Conservation (phyloP, 1,140 invertebrate genomes). For the Orius laevigatus region DNA sequence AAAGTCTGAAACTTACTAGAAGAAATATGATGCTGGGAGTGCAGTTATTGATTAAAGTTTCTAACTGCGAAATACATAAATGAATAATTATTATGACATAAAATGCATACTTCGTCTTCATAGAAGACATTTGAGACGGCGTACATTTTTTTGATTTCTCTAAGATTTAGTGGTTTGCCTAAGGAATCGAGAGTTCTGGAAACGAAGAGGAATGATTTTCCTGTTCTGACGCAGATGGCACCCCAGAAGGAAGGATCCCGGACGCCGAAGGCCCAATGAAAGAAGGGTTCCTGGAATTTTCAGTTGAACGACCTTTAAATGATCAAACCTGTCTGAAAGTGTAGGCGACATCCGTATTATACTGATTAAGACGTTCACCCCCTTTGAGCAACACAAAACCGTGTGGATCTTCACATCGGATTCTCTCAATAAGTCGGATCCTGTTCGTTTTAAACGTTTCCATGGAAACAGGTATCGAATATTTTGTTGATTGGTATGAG, state of each 20-base stretch:
- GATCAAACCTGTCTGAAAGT: constrained; percentile 3
- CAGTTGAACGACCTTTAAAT: too few species aligned
- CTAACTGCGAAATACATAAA: too few species aligned
- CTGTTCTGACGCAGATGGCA: constrained; percentile 55
- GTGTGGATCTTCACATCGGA: background rate
- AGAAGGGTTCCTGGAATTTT: constrained; percentile 53
- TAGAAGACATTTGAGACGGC: constrained; percentile 68
- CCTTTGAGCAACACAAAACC: constrained; percentile 9
- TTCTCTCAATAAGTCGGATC: background rate
- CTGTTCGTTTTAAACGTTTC: constrained; percentile 4
- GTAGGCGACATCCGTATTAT: constrained; percentile 9
- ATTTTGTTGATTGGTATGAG: too few species aligned
- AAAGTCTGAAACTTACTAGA: too few species aligned
- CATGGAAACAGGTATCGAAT: background rate
- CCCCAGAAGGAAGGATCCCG: constrained; percentile 81
- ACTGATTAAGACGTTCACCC: constrained; percentile 5
- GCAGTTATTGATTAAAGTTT: too few species aligned
- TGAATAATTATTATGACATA: too few species aligned
- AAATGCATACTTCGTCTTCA: constrained; percentile 46
- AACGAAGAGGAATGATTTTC: constrained; percentile 61
- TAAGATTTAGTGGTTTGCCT: constrained; percentile 47
- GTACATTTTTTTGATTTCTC: constrained; percentile 65
- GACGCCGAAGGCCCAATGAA: constrained; percentile 79
- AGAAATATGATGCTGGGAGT: too few species aligned
- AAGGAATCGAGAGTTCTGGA: constrained; percentile 57